A percentile compares a stretch with the other conserved stretches of the same genome.
These are phyloP conservation scores for Choreutis nemorana DNA, from an alignment of 2,888 invertebrate species.

Conservation along the genomic window DNA sequence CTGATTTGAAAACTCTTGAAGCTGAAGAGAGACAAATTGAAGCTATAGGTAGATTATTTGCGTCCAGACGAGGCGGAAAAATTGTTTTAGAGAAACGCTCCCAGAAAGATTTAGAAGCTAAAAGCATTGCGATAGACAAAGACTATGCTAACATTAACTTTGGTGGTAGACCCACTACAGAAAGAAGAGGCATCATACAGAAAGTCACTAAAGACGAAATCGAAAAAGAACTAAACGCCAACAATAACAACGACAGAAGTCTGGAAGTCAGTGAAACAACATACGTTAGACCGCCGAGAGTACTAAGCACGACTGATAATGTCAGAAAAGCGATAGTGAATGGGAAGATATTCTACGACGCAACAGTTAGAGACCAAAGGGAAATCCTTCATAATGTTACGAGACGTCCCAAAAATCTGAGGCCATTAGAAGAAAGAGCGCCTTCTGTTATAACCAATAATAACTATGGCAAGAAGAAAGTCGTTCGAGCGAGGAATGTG, in stretches of 20 bases:
- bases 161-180: constrained; percentile 35
- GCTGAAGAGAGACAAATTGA: constrained; percentile 60
- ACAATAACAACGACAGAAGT: constrained; percentile 38
- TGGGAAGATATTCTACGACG: constrained; percentile 57
- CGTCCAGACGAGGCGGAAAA: constrained; percentile 42
- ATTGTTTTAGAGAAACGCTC: constrained; percentile 46
- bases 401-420: constrained; percentile 23
- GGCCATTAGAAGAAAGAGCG: constrained; percentile 25
- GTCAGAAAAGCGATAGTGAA: constrained; percentile 51
- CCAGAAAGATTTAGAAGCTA: constrained; percentile 43
- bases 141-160: constrained; percentile 44
- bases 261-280: constrained; percentile 57
- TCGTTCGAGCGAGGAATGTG: constrained; percentile 34
- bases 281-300: constrained; percentile 46
- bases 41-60: constrained; percentile 51
- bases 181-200: constrained; percentile 43
- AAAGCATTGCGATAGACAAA: constrained; percentile 42
- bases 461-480: constrained; percentile 33
- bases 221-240: constrained; percentile 34
- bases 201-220: constrained; percentile 53
- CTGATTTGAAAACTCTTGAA: constrained; percentile 45
- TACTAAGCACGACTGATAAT: constrained; percentile 47
- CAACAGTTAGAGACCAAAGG: constrained; percentile 41
- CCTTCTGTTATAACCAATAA: constrained; percentile 25
- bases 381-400: constrained; percentile 9